Percentiles rank a stretch among this genome's conserved stretches.
Conservation (phyloP, 35 echinoderm and acorn worm species). For the Apostichopus japonicus region DNA sequence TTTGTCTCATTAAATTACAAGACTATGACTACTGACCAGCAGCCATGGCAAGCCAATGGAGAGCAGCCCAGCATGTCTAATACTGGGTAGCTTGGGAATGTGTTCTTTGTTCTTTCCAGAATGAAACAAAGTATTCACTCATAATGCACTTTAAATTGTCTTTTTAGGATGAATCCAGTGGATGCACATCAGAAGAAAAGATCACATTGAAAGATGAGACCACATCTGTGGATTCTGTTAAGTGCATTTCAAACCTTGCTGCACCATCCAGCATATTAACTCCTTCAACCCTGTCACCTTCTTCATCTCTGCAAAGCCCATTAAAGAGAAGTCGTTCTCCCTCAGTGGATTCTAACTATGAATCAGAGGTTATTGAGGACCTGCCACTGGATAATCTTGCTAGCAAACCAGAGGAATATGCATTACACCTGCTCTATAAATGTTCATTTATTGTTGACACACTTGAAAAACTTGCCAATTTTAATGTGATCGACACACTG, state of each 20-base stretch:
- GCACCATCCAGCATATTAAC: neutral
- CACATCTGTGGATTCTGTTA: neutral
- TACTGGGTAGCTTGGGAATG: neutral
- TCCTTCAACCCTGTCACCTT: neutral
- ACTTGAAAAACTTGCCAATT: neutral
- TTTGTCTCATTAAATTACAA: no score
- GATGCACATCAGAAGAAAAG: neutral
- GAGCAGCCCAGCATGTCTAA: neutral
- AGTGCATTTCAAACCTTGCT: neutral
- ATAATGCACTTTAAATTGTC: neutral
- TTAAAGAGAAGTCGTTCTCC: neutral
- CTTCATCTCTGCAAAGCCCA: neutral
- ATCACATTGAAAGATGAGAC: no score
- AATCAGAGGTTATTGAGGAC: neutral
- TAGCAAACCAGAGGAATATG: constrained; percentile 21
- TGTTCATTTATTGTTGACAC: constrained; percentile 38
- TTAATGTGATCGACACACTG: constrained; percentile 27
- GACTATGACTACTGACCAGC: no score
- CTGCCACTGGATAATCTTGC: neutral
- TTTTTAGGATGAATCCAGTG: neutral
- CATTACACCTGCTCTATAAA: constrained; percentile 26
- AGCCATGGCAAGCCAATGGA: no score
- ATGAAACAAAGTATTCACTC: neutral
- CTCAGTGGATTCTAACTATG: constrained; percentile 21
- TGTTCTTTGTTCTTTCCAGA: neutral